Evolutionary conservation across 2,113 vertebrate genomes (phyloP).

Genomic region (Scopus umbretta): DNA sequence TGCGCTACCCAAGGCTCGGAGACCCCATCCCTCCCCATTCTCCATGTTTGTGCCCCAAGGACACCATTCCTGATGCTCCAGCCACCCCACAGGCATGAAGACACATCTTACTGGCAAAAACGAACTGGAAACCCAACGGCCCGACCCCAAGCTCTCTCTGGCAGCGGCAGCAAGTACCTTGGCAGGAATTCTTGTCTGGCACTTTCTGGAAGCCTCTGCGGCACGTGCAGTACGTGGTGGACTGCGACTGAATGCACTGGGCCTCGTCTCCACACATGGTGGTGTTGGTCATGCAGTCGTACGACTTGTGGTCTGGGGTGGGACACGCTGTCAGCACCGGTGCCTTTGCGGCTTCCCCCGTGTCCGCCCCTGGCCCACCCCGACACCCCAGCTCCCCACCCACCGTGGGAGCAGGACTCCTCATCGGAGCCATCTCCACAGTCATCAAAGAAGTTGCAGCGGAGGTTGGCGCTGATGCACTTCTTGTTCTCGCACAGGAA

Average conservation of each 20-base stretch:
- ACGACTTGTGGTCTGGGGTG: slow-evolving; percentile 79
- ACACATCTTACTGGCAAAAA: background rate
- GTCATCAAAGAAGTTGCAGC: slow-evolving; percentile 94
- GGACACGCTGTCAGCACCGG: background rate
- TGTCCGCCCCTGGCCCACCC: fast-evolving
- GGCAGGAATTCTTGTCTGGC: slow-evolving; percentile 79
- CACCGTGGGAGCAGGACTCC: slow-evolving; percentile 79
- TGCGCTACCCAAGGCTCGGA: background rate
- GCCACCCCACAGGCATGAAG: background rate
- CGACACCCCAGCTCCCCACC: background rate
- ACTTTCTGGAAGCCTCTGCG: slow-evolving; percentile 88
- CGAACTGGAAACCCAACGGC: fast-evolving
- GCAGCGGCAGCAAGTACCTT: slow-evolving; percentile 68
- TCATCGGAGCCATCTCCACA: slow-evolving; percentile 93
- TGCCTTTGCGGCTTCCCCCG: fast-evolving
- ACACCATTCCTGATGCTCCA: background rate
- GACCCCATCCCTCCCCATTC: background rate
- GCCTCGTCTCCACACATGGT: slow-evolving; percentile 89
- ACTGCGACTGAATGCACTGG: slow-evolving; percentile 78
- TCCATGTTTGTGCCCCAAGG: background rate
- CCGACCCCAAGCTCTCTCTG: fast-evolving
- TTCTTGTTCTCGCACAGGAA: slow-evolving; percentile 84
- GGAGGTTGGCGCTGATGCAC: slow-evolving; percentile 85
- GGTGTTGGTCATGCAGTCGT: slow-evolving; percentile 83
- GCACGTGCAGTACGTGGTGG: slow-evolving; percentile 87